Evolutionary conservation across 2,113 vertebrate species (phyloP), one percentile per base, ranked within the genome.

Genomic region (Neolamprologus brichardi): DNA sequence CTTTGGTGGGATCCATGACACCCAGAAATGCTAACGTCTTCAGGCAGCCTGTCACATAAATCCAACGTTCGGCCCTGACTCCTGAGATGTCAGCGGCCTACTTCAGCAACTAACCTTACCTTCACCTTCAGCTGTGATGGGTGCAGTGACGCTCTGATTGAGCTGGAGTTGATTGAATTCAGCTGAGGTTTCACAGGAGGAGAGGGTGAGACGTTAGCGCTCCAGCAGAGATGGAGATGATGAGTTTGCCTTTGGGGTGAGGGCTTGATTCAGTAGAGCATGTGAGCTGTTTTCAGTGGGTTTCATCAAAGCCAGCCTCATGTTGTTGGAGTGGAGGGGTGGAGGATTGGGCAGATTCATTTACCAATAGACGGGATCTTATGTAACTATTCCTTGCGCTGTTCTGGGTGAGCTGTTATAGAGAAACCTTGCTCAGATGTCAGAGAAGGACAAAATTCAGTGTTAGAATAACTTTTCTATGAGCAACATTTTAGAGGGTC

Each of bases 21-120:
- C 64, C 79, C 83, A 83, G 90, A 88, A 81, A 96, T 84, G 79
- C 92, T 96, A 95, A 95, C 89, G 2, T 91, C 93, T 94, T 90
- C 70, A 79, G 95, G 94, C 95, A 93, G 93, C 90, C 88, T 95
- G 94, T 95, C 96, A 94, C 91, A 94, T 95, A 92, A 93, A 95
- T 93, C 93, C 90, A 41, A 46, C 77, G 60, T 90, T 89, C 37
- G 32, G 72, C 90, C 85, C 81, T 79, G 90, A 84, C 90, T 87
- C 28, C 87, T 85, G 85, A 81, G 87, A 85, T 23, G 41, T 91
- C 85, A 64, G 25, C n/a, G 30, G 75, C 84, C 87, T 34, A 82
- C 83, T 93, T 91, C 14, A 44, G 30, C 46, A 54, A 84, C 85
- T 89, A 84, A 82, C 83, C 91, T 93, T 80, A 89, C 90, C 93